Evolutionary conservation across 1,140 invertebrate species (phyloP), one percentile per base, ranked within the genome.

Genomic region (Drosophila nebulosa): DNA sequence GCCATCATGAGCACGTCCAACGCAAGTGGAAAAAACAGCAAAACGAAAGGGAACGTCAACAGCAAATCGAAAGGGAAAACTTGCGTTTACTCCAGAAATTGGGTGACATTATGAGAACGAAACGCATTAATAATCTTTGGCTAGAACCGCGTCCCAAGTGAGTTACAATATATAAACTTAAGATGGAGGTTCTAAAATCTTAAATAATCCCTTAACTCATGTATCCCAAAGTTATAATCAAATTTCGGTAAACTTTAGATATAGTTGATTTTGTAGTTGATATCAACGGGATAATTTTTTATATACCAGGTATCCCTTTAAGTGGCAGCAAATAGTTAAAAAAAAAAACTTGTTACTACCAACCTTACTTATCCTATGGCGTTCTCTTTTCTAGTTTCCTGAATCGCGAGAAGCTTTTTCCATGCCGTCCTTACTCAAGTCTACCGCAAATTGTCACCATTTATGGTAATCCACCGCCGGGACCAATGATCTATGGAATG

Each of bases 11-110:
- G 63, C 93, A 94, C 74, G 92, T 94, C 3, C 78, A 88, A 21
- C 81, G 90, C 57, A 94, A 94, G 85, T 80, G 92, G 60, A 94
- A 94, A 78, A 93, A 93, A 74, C 79, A 92, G 57, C 93, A 94
- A 85, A 92, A 90, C 24, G 93, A 94, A 90, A 79, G 86, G 26
- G 93, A 94, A 85, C 84, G 93, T 53, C 91, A 91, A 61, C 76
- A 90, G 59, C 90, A 92, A 79, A 94, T 94, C 21, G 92, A 93
- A 74, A 78, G 89, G 24, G 92, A 94, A 69, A 94, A 94, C 79
- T 92, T 93, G 14, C 90, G 92, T 3, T 80, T 94, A n/a, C 76
- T 94, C n/a, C 91, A 93, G 72, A 93, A 93, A 76, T 78, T 94
- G 60, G 91, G 89, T 36, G 83, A 91, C 58, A 93, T 94, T 9